Evolutionary conservation across 2,797 vertebrate species (phyloP), one percentile per base, ranked within the genome.

Genomic region (Nyctibius grandis): DNA sequence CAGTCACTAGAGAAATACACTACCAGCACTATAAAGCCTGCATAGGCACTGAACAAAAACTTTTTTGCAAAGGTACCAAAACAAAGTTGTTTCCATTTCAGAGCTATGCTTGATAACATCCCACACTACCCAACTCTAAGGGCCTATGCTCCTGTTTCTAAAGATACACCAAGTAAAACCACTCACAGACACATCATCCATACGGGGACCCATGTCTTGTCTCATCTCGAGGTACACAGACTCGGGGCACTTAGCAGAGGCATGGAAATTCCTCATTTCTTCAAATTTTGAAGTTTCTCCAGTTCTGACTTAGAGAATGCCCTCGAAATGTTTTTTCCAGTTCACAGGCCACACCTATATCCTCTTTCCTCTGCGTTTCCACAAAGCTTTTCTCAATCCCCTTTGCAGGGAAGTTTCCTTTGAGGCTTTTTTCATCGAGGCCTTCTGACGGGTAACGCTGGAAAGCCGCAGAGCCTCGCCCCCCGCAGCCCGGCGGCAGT

Each of bases 321-420:
- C 95, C 94, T 38, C 73, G 12, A 48, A 34, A 78, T 65, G 88
- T 44, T 80, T 85, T 90, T 93, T 78, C 93, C 91, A 96, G 85
- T 85, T 42, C 36, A 28, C 47, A 93, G 79, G 83, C 96, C 96
- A 94, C 95, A 96, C 94, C 96, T 97, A 96, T 91, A 91, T 81
- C 85, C 95, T 91, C 85, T 56, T 92, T 38, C 73, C 87, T 73
- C 89, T 9, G 67, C 31, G 18, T 33, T 93, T 92, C 91, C 91
- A 93, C 82, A 83, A 83, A 88, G 92, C 91, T 84, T 51, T 59
- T 57, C 88, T 40, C 88, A 44, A 51, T 78, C 85, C 59, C 20
- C 15, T 81, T 69, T 18, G 77, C 96, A 33, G 44, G 47, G 65
- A 93, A 91, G 76, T 91, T 91, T 51, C 83, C 70, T 86, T 2